Evolutionary conservation across 2,888 invertebrate species (phyloP), one percentile per base, ranked within the genome.

Genomic region (Eustalomyia histrio): DNA sequence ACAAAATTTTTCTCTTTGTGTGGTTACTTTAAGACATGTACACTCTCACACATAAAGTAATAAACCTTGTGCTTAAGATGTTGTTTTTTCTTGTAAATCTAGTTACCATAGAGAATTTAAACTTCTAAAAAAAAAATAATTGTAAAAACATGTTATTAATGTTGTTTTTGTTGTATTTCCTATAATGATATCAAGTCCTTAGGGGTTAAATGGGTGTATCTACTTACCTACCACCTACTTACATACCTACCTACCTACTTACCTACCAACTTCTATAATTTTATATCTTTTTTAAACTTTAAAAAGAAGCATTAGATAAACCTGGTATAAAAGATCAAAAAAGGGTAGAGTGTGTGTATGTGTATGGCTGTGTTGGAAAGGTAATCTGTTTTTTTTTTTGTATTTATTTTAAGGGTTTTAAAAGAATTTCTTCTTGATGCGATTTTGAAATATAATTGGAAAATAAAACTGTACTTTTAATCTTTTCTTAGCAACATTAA

Each of bases 151-250:
- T 39, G 39, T 39, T 12, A 39, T 2, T 12, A 39, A 39, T 52
- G 52, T 52, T 52, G 16, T 16, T n/a, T n/a, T n/a, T 18, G 9
- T 9, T 17, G 21, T 12, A 18, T 39, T 18, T 43, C 18, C 43
- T 12, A 18, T 35, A 60, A 39, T 43, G 39, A 60, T 60, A 39
- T 17, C 16, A 60, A 17, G 60, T 43, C 60, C 60, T 60, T 35
- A 39, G 43, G 39, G 60, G 60, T 60, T 35, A 60, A n/a, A n/a
- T 47, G n/a, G 14, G 43, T 47, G 0, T 47, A 43, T 4, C 21
- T 21, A 43, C 8, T n/a, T n/a, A n/a, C n/a, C n/a, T n/a, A n/a
- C n/a, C n/a, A 35, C 35, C 35, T 35, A 8, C 10, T 5, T 35
- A 35, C 43, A 9, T 43, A 14, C 4, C n/a, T n/a, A 21, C 43